A percentile compares a stretch with the other conserved stretches of the same genome.
These are phyloP conservation scores for Microchirus variegatus DNA, from an alignment of 2,797 vertebrate species.

Conservation along the genomic window DNA sequence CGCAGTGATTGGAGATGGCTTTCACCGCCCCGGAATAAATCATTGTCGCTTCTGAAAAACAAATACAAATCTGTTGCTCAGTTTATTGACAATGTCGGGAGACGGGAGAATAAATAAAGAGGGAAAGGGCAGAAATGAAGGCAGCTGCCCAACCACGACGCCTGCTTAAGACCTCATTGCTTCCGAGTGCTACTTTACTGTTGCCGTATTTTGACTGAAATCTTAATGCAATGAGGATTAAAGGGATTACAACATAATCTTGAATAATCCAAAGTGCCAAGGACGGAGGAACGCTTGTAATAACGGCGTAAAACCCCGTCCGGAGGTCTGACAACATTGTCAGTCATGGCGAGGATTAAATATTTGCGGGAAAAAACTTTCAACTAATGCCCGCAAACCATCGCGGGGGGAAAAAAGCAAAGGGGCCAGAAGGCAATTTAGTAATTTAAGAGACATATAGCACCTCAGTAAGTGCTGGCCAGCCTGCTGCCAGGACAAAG, in stretches of 20 bases:
- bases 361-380: conserved; percentile 77
- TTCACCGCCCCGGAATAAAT: conserved; percentile 61
- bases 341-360: conserved; percentile 86
- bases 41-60: conserved; percentile 59
- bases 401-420: conserved; percentile 31
- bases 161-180: conserved; percentile 90
- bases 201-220: conserved; percentile 97
- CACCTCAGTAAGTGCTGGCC: conserved; percentile 69
- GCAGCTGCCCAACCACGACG: conserved; percentile 78
- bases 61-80: conserved; percentile 59
- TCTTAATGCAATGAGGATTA: conserved; percentile 97
- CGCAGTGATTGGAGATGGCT: conserved; percentile 51
- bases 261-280: conserved; percentile 99
- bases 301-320: conserved; percentile 88
- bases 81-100: conserved; percentile 66
- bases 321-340: conserved; percentile 89
- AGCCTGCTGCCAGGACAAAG: conserved; percentile 70
- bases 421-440: conserved; percentile 65
- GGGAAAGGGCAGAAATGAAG: conserved; percentile 62
- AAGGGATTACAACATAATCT: conserved; percentile 99
- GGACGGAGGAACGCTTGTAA: conserved; percentile 88
- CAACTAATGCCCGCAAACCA: conserved; percentile 69
- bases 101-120: conserved; percentile 68
- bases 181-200: conserved; percentile 92
- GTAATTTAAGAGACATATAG: conserved; percentile 75